Base-by-base conservation (phyloP, 2,113 vertebrate genomes). In the Trachemys scripta region DNA sequence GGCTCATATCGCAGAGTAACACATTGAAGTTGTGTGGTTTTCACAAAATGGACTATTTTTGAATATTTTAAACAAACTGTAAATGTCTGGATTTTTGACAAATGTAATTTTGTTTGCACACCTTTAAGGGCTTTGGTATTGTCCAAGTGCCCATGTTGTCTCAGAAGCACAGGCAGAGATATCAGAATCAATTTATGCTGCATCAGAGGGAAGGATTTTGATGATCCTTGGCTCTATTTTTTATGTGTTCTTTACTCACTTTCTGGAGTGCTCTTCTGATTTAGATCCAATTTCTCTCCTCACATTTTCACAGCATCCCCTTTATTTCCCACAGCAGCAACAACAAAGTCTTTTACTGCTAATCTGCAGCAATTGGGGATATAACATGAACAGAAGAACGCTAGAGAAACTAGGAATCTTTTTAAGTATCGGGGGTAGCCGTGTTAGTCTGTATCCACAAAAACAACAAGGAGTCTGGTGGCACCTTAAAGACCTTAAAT, bases 371-470 rank as follows among this genome's bases (percentile, higher is more conserved):
- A 83, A 16, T 10, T 69, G 57, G 47, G 92, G 78, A 90, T 87
- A 88, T 88, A 95, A 94, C 42, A 51, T 86, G 53, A 57, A 51
- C 78, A 92, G 20, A 90, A 49, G 42, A 88, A 84, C 59, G 84
- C 56, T 53, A 50, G 25, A 54, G 31, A 54, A 92, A 87, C 91
- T 82, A 69, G 49, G 38, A 16, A 29, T 86, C 50, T 50, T 50
- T 50, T 50, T 50, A 50, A 50, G 13, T 50, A 50, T 14, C 13
- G 13, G 50, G 13, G 50, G 50, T 50, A 50, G 50, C 50, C 50
- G 14, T 50, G 13, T 50, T 50, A 50, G 50, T 50, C 50, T 50
- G 50, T 50, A 16, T 50, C 50, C 50, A 50, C 50, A 50, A 50
- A 50, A 50, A 14, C 14, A 50, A 50, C 50, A 50, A 50, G 50